phyloP scores from a whole-genome alignment of 2,888 invertebrate species.

The Monochamus alternatus region DNA sequence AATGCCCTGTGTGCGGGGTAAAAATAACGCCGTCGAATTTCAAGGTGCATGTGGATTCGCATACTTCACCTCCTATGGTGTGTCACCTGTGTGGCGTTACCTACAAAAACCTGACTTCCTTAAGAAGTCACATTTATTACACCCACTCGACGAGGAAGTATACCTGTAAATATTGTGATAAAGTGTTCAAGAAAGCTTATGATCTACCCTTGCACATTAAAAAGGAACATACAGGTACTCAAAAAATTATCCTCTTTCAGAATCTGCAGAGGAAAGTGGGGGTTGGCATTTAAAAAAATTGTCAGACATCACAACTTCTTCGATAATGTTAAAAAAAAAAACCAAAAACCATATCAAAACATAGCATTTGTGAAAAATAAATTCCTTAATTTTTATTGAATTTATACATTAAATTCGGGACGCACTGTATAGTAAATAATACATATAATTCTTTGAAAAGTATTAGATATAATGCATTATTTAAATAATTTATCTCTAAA shows the following conservation, averaged over 20 bases:
- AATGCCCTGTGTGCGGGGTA: slow-evolving; percentile 61
- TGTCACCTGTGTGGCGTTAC: slow-evolving; percentile 64
- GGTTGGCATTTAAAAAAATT: too few relatives aligned
- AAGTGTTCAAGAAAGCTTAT: slow-evolving; percentile 56
- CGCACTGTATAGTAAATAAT: too few relatives aligned
- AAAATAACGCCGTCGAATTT: slow-evolving; percentile 60
- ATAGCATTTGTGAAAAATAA: too few relatives aligned
- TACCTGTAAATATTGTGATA: slow-evolving; percentile 55
- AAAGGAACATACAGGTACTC: slow-evolving; percentile 52
- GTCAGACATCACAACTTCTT: too few relatives aligned
- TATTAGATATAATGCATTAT: too few relatives aligned
- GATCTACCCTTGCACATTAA: slow-evolving; percentile 59
- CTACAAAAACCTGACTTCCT: slow-evolving; percentile 61
- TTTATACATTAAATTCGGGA: too few relatives aligned
- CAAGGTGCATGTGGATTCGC: slow-evolving; percentile 61
- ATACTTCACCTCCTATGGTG: slow-evolving; percentile 59
- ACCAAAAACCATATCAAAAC: too few relatives aligned
- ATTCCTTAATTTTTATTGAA: too few relatives aligned
- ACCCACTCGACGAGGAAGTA: slow-evolving; percentile 57
- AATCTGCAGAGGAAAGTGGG: neutral
- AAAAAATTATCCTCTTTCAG: slow-evolving; percentile 9
- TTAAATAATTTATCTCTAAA: too few relatives aligned
- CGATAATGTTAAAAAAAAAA: too few relatives aligned
- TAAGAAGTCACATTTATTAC: slow-evolving; percentile 58
- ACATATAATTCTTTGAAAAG: too few relatives aligned